Evolutionary conservation across 2,113 vertebrate genomes (phyloP).

Genomic region (Pachyramphus minor): DNA sequence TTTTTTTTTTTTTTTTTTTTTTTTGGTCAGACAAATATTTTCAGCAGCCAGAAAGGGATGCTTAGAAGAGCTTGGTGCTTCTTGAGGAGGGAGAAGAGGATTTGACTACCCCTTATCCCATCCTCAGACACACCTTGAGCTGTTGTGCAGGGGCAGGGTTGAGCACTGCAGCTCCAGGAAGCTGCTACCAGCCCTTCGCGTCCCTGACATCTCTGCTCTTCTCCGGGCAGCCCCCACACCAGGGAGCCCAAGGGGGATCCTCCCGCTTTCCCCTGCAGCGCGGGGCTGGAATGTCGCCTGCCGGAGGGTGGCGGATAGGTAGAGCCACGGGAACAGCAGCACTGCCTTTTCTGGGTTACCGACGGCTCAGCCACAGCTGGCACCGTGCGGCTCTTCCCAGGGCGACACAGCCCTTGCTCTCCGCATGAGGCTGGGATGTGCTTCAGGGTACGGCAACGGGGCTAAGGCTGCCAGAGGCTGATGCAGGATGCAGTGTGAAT

Average conservation of each 20-base stretch:
- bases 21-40: not conserved
- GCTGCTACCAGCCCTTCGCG: not conserved
- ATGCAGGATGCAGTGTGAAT: not conserved
- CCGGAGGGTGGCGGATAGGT: accelerated
- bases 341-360: not conserved
- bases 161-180: not conserved
- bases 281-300: not conserved
- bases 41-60: not conserved
- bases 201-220: not conserved
- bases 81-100: not conserved
- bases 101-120: not conserved
- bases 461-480: not conserved
- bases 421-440: not conserved
- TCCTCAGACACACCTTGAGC: accelerated
- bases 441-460: not conserved
- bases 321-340: not conserved
- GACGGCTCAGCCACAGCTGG: not conserved
- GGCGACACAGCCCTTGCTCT: not conserved
- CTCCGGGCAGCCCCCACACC: not conserved
- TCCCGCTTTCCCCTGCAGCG: accelerated
- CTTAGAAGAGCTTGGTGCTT: not conserved
- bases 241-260: not conserved
- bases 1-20: not conserved
- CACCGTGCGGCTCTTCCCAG: not conserved
- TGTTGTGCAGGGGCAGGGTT: not conserved